Conservation (phyloP, 2,113 vertebrate genomes). For the Thamnophis sirtalis region DNA sequence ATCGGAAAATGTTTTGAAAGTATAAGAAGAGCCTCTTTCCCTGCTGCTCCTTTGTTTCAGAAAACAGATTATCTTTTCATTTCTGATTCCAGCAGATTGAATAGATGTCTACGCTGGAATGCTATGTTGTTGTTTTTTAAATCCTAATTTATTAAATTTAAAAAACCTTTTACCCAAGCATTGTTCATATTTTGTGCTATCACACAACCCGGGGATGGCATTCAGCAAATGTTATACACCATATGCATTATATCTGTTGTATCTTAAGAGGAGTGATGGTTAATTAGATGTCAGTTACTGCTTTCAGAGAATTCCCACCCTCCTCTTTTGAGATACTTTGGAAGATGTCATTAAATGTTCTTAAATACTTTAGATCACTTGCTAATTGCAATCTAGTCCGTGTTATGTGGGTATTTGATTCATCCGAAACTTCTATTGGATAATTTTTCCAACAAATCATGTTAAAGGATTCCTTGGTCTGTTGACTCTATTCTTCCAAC, state of each 20-base stretch:
- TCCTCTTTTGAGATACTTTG: neutral
- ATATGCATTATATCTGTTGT: neutral
- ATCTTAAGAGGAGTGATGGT: neutral
- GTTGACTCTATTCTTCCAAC: neutral
- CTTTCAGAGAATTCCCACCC: neutral
- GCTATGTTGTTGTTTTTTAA: neutral
- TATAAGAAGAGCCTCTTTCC: neutral
- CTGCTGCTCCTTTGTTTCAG: neutral
- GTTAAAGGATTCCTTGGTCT: neutral
- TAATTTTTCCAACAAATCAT: neutral
- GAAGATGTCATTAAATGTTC: neutral
- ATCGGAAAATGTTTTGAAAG: neutral
- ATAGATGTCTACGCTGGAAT: neutral
- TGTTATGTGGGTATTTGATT: no score
- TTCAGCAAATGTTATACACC: neutral
- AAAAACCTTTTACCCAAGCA: neutral
- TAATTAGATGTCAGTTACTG: neutral
- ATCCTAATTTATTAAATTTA: neutral
- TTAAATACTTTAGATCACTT: neutral
- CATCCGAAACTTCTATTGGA: neutral
- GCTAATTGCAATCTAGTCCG: neutral
- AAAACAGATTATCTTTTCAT: neutral
- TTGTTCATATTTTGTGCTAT: neutral
- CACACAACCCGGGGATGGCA: neutral
- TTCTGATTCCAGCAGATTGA: fast-evolving